A percentile compares a stretch with the other conserved stretches of the same genome.
Evolutionary conservation across 2,797 vertebrate genomes (phyloP).

Genomic region (Synanceia verrucosa): DNA sequence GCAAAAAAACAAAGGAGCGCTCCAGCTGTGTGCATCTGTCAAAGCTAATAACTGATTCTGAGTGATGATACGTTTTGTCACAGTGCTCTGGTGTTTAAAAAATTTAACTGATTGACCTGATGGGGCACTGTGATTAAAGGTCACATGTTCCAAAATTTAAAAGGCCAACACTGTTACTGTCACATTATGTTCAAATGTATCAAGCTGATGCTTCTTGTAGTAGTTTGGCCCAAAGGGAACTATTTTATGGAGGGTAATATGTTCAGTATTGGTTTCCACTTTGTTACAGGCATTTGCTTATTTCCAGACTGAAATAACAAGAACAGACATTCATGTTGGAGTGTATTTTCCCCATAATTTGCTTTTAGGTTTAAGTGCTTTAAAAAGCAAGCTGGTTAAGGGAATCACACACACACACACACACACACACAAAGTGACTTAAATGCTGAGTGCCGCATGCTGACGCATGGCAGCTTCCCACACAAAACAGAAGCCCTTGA

Average conservation of each 20-base stretch:
- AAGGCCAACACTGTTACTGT: constrained; percentile 59
- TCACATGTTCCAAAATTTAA: constrained; percentile 60
- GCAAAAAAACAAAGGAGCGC: constrained; percentile 40
- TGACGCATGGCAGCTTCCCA: constrained; percentile 76
- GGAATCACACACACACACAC: constrained; percentile 36
- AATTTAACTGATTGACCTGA: constrained; percentile 64
- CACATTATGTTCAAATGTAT: constrained; percentile 26
- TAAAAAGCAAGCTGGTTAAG: constrained; percentile 58
- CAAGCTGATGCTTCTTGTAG: constrained; percentile 28
- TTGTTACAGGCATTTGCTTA: constrained; percentile 33
- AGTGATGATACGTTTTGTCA: constrained; percentile 45
- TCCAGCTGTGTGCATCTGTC: constrained; percentile 67
- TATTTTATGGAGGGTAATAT: not conserved
- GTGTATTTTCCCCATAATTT: constrained; percentile 60
- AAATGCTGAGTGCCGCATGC: constrained; percentile 59
- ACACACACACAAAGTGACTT: constrained; percentile 44
- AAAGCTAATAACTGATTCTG: constrained; percentile 42
- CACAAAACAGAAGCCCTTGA: constrained; percentile 67
- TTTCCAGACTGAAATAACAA: constrained; percentile 28
- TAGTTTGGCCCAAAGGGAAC: constrained; percentile 8
- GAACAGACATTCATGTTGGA: constrained; percentile 32
- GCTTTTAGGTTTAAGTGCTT: constrained; percentile 67
- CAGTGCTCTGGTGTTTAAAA: constrained; percentile 49
- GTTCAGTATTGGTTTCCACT: constrained; percentile 11
- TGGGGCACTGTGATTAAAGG: constrained; percentile 57